Conservation (phyloP, 2,113 vertebrate species). For the Alligator sinensis region DNA sequence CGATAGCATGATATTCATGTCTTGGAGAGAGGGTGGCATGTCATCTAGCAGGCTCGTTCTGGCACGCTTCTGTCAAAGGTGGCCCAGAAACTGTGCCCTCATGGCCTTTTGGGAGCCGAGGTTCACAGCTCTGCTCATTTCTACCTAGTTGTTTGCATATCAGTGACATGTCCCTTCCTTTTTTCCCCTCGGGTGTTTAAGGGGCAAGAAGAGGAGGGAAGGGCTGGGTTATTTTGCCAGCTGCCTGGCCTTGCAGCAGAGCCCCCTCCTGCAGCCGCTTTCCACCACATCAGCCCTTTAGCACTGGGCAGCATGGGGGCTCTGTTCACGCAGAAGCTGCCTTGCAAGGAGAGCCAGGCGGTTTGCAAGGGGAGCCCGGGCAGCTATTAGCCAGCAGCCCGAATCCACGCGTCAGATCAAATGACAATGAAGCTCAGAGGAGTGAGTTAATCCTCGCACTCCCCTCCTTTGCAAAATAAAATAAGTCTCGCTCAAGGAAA, state of each 20-base stretch:
- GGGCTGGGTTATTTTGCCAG: not conserved
- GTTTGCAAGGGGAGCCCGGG: too few species aligned
- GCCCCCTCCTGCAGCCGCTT: not conserved
- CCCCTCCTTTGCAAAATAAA: not conserved
- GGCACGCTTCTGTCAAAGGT: not conserved
- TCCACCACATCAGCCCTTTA: not conserved
- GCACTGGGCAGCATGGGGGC: not conserved
- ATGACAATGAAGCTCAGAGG: not conserved
- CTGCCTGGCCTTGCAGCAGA: not conserved
- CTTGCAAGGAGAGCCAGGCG: not conserved
- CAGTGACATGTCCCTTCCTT: too few species aligned
- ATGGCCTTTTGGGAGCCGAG: too few species aligned
- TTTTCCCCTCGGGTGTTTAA: not conserved
- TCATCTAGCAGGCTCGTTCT: fast-evolving
- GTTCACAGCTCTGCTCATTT: not conserved
- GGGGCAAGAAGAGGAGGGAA: not conserved
- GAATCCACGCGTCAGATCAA: not conserved
- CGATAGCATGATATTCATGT: not conserved
- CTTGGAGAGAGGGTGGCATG: fast-evolving
- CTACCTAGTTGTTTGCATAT: not conserved
- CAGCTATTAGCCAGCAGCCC: not conserved
- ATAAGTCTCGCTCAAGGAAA: not conserved
- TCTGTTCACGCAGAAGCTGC: not conserved
- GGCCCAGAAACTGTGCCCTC: not conserved
- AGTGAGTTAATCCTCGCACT: fast-evolving